Conservation (phyloP, 2,888 invertebrate genomes). For the Coenonympha arcania region DNA sequence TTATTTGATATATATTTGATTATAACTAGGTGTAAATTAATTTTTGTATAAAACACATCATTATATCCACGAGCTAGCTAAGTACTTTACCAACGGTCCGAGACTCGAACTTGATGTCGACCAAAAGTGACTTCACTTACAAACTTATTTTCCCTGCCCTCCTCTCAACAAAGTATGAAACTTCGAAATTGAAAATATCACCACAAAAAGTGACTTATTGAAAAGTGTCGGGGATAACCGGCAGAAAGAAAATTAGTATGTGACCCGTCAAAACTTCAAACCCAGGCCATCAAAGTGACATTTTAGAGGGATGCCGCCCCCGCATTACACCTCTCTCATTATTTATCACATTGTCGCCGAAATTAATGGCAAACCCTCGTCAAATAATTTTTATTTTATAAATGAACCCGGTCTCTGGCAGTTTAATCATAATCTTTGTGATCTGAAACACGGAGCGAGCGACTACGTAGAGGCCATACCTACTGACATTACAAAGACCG, state of each 20-base stretch:
- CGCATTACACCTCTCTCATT: slow-evolving; percentile 71
- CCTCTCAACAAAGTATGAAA: slow-evolving; percentile 23
- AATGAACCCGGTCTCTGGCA: slow-evolving; percentile 65
- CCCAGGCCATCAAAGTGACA: slow-evolving; percentile 58
- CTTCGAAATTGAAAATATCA: slow-evolving; percentile 51
- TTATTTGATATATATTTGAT: too few relatives aligned
- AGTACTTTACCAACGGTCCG: too few relatives aligned
- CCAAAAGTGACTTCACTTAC: too few relatives aligned
- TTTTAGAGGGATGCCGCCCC: slow-evolving; percentile 54
- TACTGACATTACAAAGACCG: too few relatives aligned
- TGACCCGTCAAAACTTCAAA: slow-evolving; percentile 71
- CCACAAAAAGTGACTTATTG: slow-evolving; percentile 58
- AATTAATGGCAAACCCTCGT: slow-evolving; percentile 73
- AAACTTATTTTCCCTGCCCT: too few relatives aligned
- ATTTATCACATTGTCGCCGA: slow-evolving; percentile 73
- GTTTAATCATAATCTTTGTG: slow-evolving; percentile 71
- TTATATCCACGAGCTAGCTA: too few relatives aligned
- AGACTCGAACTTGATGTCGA: too few relatives aligned
- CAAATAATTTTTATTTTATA: slow-evolving; percentile 71
- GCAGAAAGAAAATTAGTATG: slow-evolving; percentile 70
- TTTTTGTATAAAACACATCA: too few relatives aligned
- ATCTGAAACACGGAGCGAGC: slow-evolving; percentile 15
- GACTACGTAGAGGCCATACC: not conserved
- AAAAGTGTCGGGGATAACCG: slow-evolving; percentile 54
- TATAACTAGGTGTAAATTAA: too few relatives aligned